A percentile compares a stretch with the other conserved stretches of the same genome.
These are phyloP conservation scores for Neodiprion lecontei DNA, from an alignment of 1,140 invertebrate genomes.

Conservation along the genomic window DNA sequence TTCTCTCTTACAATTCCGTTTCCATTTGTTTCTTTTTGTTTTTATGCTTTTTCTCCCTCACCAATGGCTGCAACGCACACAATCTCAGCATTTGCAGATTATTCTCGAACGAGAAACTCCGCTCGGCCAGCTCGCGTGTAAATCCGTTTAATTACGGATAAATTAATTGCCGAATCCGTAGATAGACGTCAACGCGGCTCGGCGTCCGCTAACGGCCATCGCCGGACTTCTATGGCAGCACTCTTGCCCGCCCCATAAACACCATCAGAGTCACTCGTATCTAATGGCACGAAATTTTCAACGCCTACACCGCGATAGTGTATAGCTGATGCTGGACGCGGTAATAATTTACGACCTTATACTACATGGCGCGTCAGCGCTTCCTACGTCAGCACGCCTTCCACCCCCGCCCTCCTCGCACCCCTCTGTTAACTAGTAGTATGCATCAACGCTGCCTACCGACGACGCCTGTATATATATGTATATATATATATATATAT, in stretches of 20 bases:
- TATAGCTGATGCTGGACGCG: neutral
- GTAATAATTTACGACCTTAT: neutral
- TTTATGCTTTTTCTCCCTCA: neutral
- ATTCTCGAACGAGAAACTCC: neutral
- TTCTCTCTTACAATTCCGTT: neutral
- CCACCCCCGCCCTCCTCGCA: neutral
- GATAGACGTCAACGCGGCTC: neutral
- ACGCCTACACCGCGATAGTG: neutral
- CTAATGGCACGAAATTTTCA: slow-evolving; percentile 7
- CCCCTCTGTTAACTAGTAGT: neutral
- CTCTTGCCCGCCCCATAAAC: too few relatives aligned
- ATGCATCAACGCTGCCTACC: neutral
- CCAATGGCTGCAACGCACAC: neutral
- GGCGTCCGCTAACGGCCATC: too few relatives aligned
- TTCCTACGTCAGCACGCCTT: neutral
- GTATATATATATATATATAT: too few relatives aligned
- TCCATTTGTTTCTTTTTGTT: neutral
- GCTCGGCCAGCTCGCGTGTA: neutral
- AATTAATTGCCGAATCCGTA: neutral
- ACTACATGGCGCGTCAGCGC: neutral
- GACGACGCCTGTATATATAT: too few relatives aligned
- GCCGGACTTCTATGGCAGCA: too few relatives aligned
- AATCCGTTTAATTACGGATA: too few relatives aligned
- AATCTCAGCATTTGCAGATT: neutral
- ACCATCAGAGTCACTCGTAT: neutral